Conservation (phyloP, 1,140 invertebrate genomes). For the Drosophila punjabiensis region DNA sequence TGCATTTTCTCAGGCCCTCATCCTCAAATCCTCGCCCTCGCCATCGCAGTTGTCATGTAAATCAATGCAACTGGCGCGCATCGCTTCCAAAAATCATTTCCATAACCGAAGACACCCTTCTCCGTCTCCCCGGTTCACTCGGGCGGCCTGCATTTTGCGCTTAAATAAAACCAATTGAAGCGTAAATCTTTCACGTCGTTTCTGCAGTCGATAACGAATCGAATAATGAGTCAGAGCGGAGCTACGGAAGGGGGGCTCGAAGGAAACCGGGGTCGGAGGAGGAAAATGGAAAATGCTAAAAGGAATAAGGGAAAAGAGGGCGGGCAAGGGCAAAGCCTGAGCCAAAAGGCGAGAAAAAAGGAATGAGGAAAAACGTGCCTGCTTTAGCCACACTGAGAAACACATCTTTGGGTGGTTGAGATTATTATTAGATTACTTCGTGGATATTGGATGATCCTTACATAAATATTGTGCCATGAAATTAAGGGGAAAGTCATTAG, state of each 20-base stretch:
- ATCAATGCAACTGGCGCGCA: constrained; percentile 70
- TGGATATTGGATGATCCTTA: neutral
- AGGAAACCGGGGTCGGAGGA: neutral
- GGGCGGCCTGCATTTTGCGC: constrained; percentile 69
- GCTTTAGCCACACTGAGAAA: neutral
- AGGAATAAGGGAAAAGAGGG: neutral
- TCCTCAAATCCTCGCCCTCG: constrained; percentile 25
- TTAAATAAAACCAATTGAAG: constrained; percentile 80
- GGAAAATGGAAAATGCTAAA: constrained; percentile 13
- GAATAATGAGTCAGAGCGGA: constrained; percentile 56
- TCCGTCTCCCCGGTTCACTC: constrained; percentile 1
- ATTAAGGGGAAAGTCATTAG: neutral
- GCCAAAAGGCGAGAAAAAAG: constrained; percentile 26
- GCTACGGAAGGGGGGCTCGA: neutral
- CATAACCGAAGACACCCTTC: constrained; percentile 20
- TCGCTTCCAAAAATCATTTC: constrained; percentile 69
- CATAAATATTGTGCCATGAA: constrained; percentile 6
- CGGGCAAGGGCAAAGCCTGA: constrained; percentile 12
- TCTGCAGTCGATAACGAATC: constrained; percentile 60
- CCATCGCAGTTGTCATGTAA: constrained; percentile 75
- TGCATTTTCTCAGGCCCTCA: constrained; percentile 49
- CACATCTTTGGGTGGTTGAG: constrained; percentile 5
- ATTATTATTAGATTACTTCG: constrained; percentile 25
- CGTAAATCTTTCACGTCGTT: constrained; percentile 76
- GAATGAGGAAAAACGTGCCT: constrained; percentile 9